phyloP scores from a whole-genome alignment of 1,140 invertebrate species.

The Aphaenogaster rudis region DNA sequence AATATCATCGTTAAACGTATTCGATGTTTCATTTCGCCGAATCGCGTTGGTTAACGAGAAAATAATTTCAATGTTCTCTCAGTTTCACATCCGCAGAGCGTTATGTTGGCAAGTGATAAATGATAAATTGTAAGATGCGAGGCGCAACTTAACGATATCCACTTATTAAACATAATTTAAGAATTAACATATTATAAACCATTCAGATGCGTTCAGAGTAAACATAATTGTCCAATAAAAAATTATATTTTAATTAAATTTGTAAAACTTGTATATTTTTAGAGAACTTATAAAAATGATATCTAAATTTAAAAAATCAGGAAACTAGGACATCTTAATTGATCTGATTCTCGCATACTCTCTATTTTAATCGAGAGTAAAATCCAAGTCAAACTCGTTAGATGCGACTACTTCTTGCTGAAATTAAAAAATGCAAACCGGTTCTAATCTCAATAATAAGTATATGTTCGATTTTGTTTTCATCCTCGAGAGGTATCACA shows the following conservation, averaged over 20 bases:
- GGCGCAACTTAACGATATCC: not conserved
- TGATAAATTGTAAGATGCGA: not conserved
- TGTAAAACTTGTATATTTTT: not conserved
- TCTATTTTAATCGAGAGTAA: not conserved
- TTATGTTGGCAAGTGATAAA: conserved; percentile 5
- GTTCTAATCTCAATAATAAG: not conserved
- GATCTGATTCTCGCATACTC: not conserved
- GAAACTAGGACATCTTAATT: not conserved
- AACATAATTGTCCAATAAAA: not conserved
- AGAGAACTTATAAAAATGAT: not conserved
- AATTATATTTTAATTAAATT: not conserved
- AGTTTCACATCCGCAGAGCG: conserved; percentile 7
- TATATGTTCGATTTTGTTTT: not conserved
- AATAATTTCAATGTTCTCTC: conserved; percentile 50
- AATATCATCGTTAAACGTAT: conserved; percentile 35
- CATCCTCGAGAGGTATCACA: not conserved
- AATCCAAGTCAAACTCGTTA: conserved; percentile 15
- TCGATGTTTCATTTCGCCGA: conserved; percentile 36
- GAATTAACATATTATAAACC: not conserved
- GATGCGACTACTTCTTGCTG: not conserved
- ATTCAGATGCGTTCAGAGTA: not conserved
- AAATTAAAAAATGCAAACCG: not conserved
- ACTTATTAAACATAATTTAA: not conserved
- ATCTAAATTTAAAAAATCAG: not conserved
- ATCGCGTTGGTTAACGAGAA: conserved; percentile 48